Conservation (phyloP, 2,113 vertebrate species). For the Triplophysa tibetana region DNA sequence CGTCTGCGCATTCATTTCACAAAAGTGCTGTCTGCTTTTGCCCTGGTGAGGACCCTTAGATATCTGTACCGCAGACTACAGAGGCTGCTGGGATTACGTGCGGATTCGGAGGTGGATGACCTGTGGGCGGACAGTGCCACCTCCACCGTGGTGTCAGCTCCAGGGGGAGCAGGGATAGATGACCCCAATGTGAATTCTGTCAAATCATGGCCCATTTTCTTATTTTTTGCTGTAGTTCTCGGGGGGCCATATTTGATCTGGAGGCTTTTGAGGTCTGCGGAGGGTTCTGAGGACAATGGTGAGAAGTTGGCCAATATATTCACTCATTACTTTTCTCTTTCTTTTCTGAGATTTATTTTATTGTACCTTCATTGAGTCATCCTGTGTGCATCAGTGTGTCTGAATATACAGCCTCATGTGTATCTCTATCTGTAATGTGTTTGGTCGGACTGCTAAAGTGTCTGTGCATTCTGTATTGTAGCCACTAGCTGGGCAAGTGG, state of each 20-base stretch:
- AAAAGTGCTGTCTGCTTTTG: conserved; percentile 93
- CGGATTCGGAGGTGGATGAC: conserved; percentile 84
- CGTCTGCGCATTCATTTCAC: conserved; percentile 91
- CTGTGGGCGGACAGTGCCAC: conserved; percentile 89
- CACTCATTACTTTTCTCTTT: background rate
- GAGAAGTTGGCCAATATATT: conserved; percentile 49
- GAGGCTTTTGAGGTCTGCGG: conserved; percentile 86
- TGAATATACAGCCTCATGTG: background rate
- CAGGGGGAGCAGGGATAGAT: conserved; percentile 65
- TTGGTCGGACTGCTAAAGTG: background rate
- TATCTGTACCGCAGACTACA: conserved; percentile 87
- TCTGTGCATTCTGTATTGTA: conserved; percentile 54
- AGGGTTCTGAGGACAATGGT: conserved; percentile 80
- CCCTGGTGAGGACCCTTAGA: conserved; percentile 88
- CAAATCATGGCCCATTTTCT: conserved; percentile 96
- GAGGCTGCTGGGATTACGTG: conserved; percentile 82
- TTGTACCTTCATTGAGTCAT: background rate
- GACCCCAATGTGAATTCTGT: conserved; percentile 75
- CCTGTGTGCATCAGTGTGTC: background rate
- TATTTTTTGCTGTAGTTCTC: conserved; percentile 94
- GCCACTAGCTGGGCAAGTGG: conserved; percentile 87
- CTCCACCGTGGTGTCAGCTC: conserved; percentile 67
- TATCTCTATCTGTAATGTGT: background rate
- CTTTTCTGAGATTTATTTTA: background rate
- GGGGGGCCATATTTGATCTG: conserved; percentile 98